Evolutionary conservation across 2,797 vertebrate genomes (phyloP).

Genomic region (Lindbergichthys nudifrons): DNA sequence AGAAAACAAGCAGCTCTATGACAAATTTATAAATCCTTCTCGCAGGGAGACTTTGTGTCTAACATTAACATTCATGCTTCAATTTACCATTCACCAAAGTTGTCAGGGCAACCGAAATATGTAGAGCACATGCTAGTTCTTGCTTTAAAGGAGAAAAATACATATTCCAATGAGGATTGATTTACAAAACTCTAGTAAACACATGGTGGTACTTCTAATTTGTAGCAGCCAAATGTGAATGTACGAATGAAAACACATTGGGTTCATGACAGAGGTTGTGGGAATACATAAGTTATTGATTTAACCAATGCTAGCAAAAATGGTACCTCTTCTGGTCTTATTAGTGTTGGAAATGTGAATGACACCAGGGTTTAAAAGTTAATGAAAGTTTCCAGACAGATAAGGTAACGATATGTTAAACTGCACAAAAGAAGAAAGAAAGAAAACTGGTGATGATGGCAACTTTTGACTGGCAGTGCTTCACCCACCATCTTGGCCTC

Average conservation of each 20-base stretch:
- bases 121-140: background rate
- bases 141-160: constrained; percentile 3
- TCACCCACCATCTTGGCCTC: background rate
- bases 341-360: background rate
- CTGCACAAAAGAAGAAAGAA: background rate
- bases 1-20: constrained; percentile 59
- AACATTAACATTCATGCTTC: constrained; percentile 57
- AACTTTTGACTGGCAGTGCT: background rate
- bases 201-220: no score
- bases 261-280: no score
- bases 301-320: background rate
- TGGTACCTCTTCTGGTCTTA: background rate
- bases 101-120: constrained; percentile 16
- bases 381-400: background rate
- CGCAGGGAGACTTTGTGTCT: constrained; percentile 35
- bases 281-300: background rate
- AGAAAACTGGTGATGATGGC: background rate
- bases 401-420: background rate
- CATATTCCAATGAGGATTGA: background rate
- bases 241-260: no score
- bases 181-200: background rate
- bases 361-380: background rate
- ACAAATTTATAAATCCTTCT: constrained; percentile 51
- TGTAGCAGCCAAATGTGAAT: no score
- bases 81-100: constrained; percentile 23